Evolutionary conservation across 2,797 vertebrate genomes (phyloP), one percentile per base, ranked within the genome.

Genomic region (Melanotaenia parkinsoni): DNA sequence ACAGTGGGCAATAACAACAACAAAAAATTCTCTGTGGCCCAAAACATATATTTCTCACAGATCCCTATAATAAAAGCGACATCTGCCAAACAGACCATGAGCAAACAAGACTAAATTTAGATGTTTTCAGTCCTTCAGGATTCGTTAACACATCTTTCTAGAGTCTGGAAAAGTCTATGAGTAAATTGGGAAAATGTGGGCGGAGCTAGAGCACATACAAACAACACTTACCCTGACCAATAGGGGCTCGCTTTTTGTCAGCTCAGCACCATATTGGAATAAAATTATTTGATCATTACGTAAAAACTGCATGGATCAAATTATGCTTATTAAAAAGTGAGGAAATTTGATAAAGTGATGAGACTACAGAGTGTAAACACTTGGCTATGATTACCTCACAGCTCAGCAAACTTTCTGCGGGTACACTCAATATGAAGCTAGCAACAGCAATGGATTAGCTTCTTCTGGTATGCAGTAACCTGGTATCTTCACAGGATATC

Each of bases 381-480:
- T 5, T 28, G 8, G 57, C 24, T 24, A 37, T 16, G 35, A 50
- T 59, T 22, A 51, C 43, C 57, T 1, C 22, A 28, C 57, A 28
- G 57, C 32, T 24, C 57, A 59, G 22, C 43, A 1, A 40, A 35
- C 24, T 50, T 50, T 58, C 32, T 9, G 26, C 4, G 4, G 20
- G 37, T 43, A 13, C 53, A 22, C 64, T 58, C 16, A 30, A 32
- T 40, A 22, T 35, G 30, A 59, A 50, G 56, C 56, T 28, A 28
- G 30, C 45, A 40, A 32, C 26, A 50, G 43, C 57, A 38, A 45
- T 24, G 47, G 26, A 59, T 69, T 69, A 60, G 67, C 67, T 16
- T 60, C 58, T 51, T 60, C 43, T 40, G 24, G 22, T 47, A 33
- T n/a, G 67, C 57, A 51, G 45, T n/a, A 32, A 28, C 32, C 67